Evolutionary conservation across 2,888 invertebrate species (phyloP), one percentile per base, ranked within the genome.

Genomic region (Himalopsyche kuldschensis): DNA sequence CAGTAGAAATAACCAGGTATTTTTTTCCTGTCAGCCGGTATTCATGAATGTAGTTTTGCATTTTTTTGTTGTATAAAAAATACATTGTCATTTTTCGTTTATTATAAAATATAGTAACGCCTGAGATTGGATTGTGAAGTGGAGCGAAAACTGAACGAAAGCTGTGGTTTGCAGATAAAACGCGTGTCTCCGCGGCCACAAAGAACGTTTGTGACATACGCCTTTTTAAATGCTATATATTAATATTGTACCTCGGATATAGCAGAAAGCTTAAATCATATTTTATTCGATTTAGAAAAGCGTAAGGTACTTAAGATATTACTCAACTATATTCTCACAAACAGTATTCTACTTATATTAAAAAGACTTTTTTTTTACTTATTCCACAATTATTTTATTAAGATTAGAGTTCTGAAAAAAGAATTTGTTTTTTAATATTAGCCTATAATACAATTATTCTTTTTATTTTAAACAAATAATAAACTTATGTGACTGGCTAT

Each of bases 111-210:
- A 82, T 78, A 78, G 83, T 48, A 81, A 48, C 78, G 55, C 75
- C 82, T 82, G 84, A 84, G 84, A 85, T 85, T 84, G 85, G 81
- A 84, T 85, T 85, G 85, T 84, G 83, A 81, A 85, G 84, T 85
- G 84, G 81, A 83, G 84, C 80, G 84, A 77, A 76, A 83, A 82
- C 55, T 41, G 55, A 85, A 79, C 79, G 76, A 77, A 78, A 83
- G 83, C 85, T 85, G 85, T 63, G 79, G 24, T 32, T 35, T 41
- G 46, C 48, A 82, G 85, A 85, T 85, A 85, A 84, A 46, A 27
- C 82, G 47, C 55, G 75, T 69, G 41, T 46, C 78, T 80, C 76
- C 77, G 32, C 77, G 46, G 48, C 48, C 46, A 75, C 35, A 75
- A 75, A 55, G 10, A 5, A 24, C 55, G n/a, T 55, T 20, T 55